phyloP scores from a whole-genome alignment of 2,797 vertebrate genomes.

The Poecilia gillii region DNA sequence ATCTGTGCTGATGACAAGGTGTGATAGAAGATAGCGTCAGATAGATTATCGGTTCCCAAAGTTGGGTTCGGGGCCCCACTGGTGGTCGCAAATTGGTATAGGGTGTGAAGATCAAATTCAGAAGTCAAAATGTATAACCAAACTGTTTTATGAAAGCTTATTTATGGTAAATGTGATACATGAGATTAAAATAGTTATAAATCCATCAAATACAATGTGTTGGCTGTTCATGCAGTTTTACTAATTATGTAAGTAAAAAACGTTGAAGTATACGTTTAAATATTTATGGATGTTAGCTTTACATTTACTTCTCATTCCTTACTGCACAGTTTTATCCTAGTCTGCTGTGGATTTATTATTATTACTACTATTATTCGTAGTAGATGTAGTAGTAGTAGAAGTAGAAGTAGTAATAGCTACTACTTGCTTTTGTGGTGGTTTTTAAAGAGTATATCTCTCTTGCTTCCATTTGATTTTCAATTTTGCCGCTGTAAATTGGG shows the following conservation, averaged over 20 bases:
- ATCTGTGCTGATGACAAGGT: slow-evolving; percentile 6
- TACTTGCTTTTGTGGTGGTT: not conserved
- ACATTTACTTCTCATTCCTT: not conserved
- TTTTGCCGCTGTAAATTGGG: not conserved
- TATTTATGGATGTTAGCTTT: not conserved
- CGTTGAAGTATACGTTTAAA: not conserved
- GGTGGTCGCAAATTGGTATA: not conserved
- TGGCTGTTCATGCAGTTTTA: not conserved
- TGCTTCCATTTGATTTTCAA: not conserved
- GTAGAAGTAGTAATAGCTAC: not conserved
- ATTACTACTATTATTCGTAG: not conserved
- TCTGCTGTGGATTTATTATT: not conserved
- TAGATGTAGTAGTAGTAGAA: not conserved
- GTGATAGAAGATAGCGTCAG: not conserved
- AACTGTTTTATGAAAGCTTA: not conserved
- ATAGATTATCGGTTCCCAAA: not conserved
- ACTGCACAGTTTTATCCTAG: not conserved
- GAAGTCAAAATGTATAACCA: not conserved
- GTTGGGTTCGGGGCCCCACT: not conserved
- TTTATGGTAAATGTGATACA: not conserved
- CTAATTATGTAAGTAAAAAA: not conserved
- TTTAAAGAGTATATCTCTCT: not conserved
- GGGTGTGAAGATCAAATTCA: not conserved
- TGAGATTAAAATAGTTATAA: not conserved
- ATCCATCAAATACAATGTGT: not conserved